Conservation (phyloP, 2,797 vertebrate genomes). For the Philypnodon macrostomus region DNA sequence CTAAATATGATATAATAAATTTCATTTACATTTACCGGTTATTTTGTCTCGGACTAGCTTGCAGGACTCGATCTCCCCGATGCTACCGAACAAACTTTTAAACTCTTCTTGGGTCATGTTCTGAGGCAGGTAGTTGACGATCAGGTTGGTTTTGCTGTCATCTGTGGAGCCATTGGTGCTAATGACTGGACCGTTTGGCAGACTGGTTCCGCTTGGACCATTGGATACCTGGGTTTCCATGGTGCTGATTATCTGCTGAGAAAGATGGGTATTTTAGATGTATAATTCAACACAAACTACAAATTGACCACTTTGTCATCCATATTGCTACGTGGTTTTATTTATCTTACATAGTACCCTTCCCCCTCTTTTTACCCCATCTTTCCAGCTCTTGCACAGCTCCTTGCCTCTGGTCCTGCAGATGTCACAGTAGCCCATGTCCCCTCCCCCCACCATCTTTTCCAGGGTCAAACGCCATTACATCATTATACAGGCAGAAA, state of each 20-base stretch:
- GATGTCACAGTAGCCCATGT: conserved; percentile 75
- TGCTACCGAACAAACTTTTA: conserved; percentile 94
- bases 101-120: conserved; percentile 98
- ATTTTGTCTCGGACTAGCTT: conserved; percentile 96
- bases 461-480: conserved; percentile 75
- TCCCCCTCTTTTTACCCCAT: conserved; percentile 41
- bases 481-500: conserved; percentile 65
- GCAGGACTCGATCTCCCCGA: conserved; percentile 95
- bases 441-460: conserved; percentile 61
- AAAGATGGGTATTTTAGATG: conserved; percentile 69
- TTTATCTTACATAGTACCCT: conserved; percentile 62
- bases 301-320: conserved; percentile 53
- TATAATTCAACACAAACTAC: conserved; percentile 26
- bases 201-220: conserved; percentile 85
- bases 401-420: conserved; percentile 75
- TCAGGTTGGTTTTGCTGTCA: conserved; percentile 97
- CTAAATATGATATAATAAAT: conserved; percentile 1
- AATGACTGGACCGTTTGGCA: conserved; percentile 89
- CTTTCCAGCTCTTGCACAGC: conserved; percentile 52
- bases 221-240: conserved; percentile 99
- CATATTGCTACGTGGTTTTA: conserved; percentile 50
- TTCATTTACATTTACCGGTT: conserved; percentile 78
- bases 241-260: conserved; percentile 98
- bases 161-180: conserved; percentile 86
- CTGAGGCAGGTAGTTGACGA: conserved; percentile 97